Conservation (phyloP, 2,113 vertebrate species). For the Nibea albiflora region DNA sequence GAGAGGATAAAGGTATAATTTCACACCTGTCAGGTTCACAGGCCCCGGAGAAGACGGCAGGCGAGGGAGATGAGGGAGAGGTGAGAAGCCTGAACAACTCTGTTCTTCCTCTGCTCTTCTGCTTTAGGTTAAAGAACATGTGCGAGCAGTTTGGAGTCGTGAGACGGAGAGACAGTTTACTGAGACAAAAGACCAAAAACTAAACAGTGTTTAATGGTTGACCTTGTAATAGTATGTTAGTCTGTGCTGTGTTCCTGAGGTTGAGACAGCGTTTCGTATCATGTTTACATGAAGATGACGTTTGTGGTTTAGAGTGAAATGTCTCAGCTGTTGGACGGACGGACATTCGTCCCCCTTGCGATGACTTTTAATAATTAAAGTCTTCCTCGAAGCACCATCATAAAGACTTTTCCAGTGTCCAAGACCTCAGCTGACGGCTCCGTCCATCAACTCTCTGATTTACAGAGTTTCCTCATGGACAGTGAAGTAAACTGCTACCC, state of each 20-base stretch:
- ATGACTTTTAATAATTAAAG: too few species aligned
- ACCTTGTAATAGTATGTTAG: too few species aligned
- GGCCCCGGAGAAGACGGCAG: constrained; percentile 36
- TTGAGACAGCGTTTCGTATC: background rate
- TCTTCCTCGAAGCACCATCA: too few species aligned
- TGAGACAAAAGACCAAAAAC: background rate
- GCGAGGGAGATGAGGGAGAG: constrained; percentile 27
- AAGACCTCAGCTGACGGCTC: too few species aligned
- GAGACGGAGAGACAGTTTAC: background rate
- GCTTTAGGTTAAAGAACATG: constrained; percentile 47
- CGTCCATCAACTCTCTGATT: too few species aligned
- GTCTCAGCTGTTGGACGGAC: too few species aligned
- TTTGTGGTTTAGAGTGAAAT: too few species aligned
- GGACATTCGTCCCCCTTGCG: too few species aligned
- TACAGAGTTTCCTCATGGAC: too few species aligned
- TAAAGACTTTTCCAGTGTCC: too few species aligned
- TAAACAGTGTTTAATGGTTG: too few species aligned
- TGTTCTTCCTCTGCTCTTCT: constrained; percentile 21
- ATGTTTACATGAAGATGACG: background rate
- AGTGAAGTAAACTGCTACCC: too few species aligned
- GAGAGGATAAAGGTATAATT: constrained; percentile 50
- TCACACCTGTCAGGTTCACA: constrained; percentile 60
- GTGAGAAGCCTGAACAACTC: constrained; percentile 29
- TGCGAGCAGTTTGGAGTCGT: background rate
- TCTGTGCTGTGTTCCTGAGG: background rate